These are phyloP conservation scores for Cardinalis cardinalis DNA, from an alignment of 2,113 vertebrate genomes.

Conservation along the genomic window DNA sequence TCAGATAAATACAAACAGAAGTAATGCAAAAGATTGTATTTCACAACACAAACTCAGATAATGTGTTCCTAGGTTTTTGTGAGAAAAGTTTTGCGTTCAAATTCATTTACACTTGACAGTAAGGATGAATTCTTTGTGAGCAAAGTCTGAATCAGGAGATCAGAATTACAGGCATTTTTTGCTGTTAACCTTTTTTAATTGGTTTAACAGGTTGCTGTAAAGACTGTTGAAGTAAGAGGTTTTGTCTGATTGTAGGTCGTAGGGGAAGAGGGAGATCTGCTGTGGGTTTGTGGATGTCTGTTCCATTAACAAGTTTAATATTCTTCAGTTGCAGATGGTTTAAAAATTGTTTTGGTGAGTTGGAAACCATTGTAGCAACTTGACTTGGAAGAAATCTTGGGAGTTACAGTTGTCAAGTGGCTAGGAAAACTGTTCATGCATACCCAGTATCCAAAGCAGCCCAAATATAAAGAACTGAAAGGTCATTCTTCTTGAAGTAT, in stretches of 20 bases:
- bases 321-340: background rate
- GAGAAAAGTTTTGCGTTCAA: background rate
- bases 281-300: background rate
- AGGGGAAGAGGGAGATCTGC: background rate
- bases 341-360: slow-evolving; percentile 48
- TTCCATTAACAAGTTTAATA: slow-evolving; percentile 4
- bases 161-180: background rate
- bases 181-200: background rate
- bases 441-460: slow-evolving; percentile 63
- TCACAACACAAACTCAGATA: background rate
- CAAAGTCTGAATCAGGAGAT: background rate
- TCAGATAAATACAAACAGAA: background rate
- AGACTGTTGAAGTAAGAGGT: background rate
- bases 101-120: background rate
- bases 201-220: background rate
- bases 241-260: background rate
- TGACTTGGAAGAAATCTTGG: slow-evolving; percentile 66
- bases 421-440: slow-evolving; percentile 72
- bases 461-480: slow-evolving; percentile 76
- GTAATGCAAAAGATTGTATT: background rate
- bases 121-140: background rate
- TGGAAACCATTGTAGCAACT: slow-evolving; percentile 46
- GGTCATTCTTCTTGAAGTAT: slow-evolving; percentile 75
- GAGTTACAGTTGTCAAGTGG: slow-evolving; percentile 72
- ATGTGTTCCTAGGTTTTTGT: background rate